Conservation (phyloP, 53 echinoderm and acorn worm species). For the Echinometra lucunter region DNA sequence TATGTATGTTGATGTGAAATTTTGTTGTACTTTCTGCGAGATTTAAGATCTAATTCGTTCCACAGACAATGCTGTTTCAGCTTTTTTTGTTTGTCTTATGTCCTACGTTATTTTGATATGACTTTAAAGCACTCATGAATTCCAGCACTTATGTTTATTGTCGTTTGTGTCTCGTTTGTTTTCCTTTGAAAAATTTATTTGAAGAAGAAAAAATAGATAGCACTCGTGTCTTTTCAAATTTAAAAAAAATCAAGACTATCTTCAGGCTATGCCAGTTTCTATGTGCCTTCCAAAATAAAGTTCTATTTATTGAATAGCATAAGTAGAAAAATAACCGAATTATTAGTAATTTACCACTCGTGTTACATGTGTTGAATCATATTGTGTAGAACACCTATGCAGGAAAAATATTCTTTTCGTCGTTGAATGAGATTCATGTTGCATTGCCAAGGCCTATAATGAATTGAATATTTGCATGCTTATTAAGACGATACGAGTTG, state of each 20-base stretch:
- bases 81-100: neutral
- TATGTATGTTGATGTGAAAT: constrained; percentile 35
- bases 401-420: constrained; percentile 6
- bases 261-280: constrained; percentile 63
- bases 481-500: neutral
- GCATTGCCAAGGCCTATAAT: neutral
- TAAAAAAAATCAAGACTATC: constrained; percentile 1
- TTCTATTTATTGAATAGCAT: constrained; percentile 66
- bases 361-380: neutral
- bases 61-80: neutral
- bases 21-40: constrained; percentile 34
- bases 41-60: constrained; percentile 38
- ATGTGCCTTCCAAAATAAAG: constrained; percentile 71
- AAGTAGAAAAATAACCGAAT: constrained; percentile 27
- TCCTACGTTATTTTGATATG: neutral
- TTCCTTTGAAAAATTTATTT: constrained; percentile 9
- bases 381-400: constrained; percentile 21
- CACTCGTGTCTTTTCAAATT: constrained; percentile 70
- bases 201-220: constrained; percentile 27
- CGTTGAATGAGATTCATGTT: constrained; percentile 1
- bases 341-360: constrained; percentile 36
- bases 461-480: neutral
- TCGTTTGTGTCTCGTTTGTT: neutral
- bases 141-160: constrained; percentile 50
- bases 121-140: constrained; percentile 49